These are phyloP conservation scores for Catalaphyllia jardinei DNA, from an alignment of 64 coral and sea anemone species.

Conservation along the genomic window DNA sequence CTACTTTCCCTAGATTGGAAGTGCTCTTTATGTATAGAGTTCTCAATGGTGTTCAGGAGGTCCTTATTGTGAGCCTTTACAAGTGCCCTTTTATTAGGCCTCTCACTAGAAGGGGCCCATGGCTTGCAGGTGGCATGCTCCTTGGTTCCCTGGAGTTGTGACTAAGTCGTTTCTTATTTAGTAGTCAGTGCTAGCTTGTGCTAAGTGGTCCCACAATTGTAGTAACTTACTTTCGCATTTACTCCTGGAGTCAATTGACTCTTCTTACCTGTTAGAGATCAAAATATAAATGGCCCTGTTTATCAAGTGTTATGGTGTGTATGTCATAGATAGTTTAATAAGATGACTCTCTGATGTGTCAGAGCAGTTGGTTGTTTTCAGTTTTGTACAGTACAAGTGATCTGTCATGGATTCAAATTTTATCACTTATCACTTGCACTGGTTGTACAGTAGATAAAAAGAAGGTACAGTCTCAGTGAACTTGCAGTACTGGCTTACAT, in stretches of 20 bases:
- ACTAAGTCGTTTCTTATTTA: conserved; percentile 23
- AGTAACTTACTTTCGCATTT: neutral
- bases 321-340: neutral
- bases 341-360: neutral
- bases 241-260: neutral
- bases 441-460: conserved; percentile 13
- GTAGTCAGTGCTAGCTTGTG: neutral
- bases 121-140: neutral
- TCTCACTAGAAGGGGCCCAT: neutral
- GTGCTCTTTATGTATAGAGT: conserved; percentile 34
- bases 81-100: neutral
- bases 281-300: neutral
- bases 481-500: neutral
- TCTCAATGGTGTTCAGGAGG: conserved; percentile 8
- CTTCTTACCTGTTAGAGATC: neutral
- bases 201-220: too few species aligned
- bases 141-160: neutral
- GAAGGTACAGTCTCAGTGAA: neutral
- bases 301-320: neutral
- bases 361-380: neutral
- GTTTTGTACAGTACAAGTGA: neutral
- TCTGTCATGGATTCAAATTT: neutral
- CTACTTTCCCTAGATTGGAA: neutral
- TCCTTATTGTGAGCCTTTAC: neutral
- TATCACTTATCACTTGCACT: neutral